Base-by-base conservation (phyloP, 2,113 vertebrate genomes). In the Xenopus tropicalis region DNA sequence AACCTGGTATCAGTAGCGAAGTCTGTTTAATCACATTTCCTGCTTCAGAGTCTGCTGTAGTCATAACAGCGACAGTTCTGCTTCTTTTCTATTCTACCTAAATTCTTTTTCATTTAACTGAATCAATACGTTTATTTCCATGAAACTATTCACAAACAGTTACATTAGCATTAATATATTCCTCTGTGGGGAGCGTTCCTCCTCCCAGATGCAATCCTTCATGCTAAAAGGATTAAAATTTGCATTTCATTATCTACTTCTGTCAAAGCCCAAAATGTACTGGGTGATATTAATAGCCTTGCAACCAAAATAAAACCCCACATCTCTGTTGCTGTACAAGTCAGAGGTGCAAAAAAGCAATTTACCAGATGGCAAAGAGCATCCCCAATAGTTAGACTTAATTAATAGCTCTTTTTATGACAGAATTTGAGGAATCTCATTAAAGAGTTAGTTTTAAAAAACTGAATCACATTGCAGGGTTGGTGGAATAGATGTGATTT, bases 291-390 rank as follows among this genome's bases (percentile, higher is more conserved):
- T 46, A 66, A 48, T 23, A 51, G 44, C 64, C 12, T 16, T 23
- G 64, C 43, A 48, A 48, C 64, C 19, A 48, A 66, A 48, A 66
- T 46, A 66, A 66, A 66, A 66, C 4, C 37, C 62, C 19, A 51
- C 13, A 48, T 66, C 43, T 66, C 12, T 48, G 13, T 43, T 66
- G 43, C 29, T 65, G 48, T 48, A 66, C 13, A 66, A 66, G 64
- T 43, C 64, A 66, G 20, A 48, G 64, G 64, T 48, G 37, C 64
- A 66, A 17, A 66, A 64, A 66, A 66, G 64, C 64, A 66, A 66
- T 66, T 66, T 48, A 66, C 64, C 64, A 66, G 64, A 66, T 66
- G 64, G 64, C 64, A 66, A 48, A 23, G 64, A 23, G 64, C 64
- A 66, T 19, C 44, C 64, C 44, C 64, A 66, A 46, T 66, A 48